Conservation (phyloP, 2,888 invertebrate genomes). For the Nematopogon swammerdamellus region DNA sequence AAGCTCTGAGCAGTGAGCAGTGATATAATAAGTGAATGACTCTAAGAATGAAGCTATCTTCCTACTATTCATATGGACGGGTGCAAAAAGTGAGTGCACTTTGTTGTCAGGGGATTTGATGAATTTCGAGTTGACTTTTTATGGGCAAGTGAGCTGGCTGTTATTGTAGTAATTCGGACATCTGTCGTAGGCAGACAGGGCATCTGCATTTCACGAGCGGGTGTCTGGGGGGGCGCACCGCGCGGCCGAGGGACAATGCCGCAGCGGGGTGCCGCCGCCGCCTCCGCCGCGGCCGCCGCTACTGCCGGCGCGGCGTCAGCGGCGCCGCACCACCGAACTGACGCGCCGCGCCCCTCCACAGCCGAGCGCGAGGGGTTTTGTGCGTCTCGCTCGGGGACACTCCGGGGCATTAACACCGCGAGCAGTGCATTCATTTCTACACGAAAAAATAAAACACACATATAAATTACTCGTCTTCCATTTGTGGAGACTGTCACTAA, state of each 20-base stretch:
- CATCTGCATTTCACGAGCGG: slow-evolving; percentile 18
- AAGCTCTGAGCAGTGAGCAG: too few species aligned
- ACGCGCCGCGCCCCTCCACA: too few species aligned
- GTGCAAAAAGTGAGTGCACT: neutral
- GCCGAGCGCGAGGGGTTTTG: neutral
- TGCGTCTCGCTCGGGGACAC: neutral
- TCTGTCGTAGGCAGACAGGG: slow-evolving; percentile 52
- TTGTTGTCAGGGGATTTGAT: too few species aligned
- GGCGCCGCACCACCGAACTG: slow-evolving; percentile 45
- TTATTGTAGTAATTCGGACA: slow-evolving; percentile 53
- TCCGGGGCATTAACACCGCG: neutral
- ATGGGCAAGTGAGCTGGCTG: slow-evolving; percentile 24
- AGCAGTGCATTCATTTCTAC: slow-evolving; percentile 30
- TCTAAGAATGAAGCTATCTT: too few species aligned
- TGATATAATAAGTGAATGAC: too few species aligned
- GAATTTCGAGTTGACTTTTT: slow-evolving; percentile 42
- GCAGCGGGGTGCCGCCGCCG: slow-evolving; percentile 38
- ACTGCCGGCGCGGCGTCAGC: slow-evolving; percentile 43
- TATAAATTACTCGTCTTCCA: slow-evolving; percentile 43
- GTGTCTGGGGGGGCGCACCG: too few species aligned
- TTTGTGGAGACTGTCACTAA: slow-evolving; percentile 36
- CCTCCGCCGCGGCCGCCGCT: slow-evolving; percentile 19
- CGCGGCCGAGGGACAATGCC: slow-evolving; percentile 35
- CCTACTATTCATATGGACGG: too few species aligned
- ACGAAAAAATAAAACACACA: slow-evolving; percentile 46